A percentile compares a stretch with the other conserved stretches of the same genome.
Conservation (phyloP, 2,113 vertebrate species). For the Microtus richardsoni region DNA sequence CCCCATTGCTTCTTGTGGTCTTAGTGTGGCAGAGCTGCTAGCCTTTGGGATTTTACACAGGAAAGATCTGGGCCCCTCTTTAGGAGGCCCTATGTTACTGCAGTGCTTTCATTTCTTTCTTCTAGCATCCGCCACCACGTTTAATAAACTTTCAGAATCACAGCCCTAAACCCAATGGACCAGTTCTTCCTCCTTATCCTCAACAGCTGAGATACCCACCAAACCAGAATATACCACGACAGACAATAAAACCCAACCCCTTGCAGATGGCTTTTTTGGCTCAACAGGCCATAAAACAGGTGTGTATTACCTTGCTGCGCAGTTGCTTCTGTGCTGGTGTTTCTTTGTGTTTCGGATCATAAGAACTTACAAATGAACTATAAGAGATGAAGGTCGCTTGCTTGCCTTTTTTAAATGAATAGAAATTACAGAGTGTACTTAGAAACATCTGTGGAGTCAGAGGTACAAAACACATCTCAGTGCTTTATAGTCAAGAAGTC, state of each 20-base stretch:
- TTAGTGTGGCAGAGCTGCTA: slow-evolving; percentile 10
- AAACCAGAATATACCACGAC: slow-evolving; percentile 83
- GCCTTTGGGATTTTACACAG: slow-evolving; percentile 9
- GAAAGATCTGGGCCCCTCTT: not conserved
- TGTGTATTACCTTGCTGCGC: slow-evolving; percentile 52
- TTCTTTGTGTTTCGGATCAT: not conserved
- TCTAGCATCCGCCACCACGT: slow-evolving; percentile 87
- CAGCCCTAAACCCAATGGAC: slow-evolving; percentile 85
- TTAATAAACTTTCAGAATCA: slow-evolving; percentile 90
- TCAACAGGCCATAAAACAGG: slow-evolving; percentile 91
- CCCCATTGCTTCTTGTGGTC: not conserved
- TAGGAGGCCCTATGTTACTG: slow-evolving; percentile 19
- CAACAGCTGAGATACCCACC: slow-evolving; percentile 87
- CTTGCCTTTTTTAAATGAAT: not conserved
- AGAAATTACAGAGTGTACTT: not conserved
- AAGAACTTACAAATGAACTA: not conserved
- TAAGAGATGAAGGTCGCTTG: not conserved
- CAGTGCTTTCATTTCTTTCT: slow-evolving; percentile 44
- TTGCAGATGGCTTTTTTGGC: slow-evolving; percentile 88
- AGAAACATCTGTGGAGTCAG: not conserved
- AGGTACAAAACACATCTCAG: not conserved
- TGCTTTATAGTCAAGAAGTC: slow-evolving; percentile 3
- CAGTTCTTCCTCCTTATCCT: slow-evolving; percentile 83
- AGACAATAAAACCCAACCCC: slow-evolving; percentile 84
- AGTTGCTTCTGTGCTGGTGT: not conserved